Conservation (phyloP, 1,140 invertebrate genomes). For the Drosophila bocqueti region DNA sequence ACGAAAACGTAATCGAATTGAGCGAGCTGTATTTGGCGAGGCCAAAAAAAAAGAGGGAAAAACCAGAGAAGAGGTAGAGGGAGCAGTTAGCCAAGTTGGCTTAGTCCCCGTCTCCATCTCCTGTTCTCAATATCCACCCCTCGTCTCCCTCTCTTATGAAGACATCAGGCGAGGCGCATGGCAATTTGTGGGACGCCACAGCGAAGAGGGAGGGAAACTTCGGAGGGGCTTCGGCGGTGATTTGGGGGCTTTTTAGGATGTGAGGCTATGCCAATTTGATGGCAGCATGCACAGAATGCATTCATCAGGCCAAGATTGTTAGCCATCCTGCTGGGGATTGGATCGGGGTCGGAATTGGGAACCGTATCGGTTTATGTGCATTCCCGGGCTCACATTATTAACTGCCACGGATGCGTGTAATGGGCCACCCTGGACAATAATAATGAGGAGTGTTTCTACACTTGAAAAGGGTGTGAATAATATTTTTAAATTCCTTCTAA, state of each 20-base stretch:
- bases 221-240: conserved; percentile 2
- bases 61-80: conserved; percentile 11
- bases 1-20: conserved; percentile 84
- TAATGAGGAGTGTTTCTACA: conserved; percentile 30
- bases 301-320: conserved; percentile 74
- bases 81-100: conserved; percentile 46
- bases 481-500: not conserved
- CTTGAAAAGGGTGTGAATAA: not conserved
- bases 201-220: conserved; percentile 21
- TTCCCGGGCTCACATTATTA: conserved; percentile 73
- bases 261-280: conserved; percentile 66
- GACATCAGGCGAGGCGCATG: conserved; percentile 78
- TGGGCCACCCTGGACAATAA: conserved; percentile 78
- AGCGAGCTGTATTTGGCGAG: conserved; percentile 75
- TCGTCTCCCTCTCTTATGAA: conserved; percentile 55
- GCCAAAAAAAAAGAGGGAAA: conserved; percentile 18
- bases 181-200: conserved; percentile 81
- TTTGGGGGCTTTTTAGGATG: conserved; percentile 17
- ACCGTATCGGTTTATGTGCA: conserved; percentile 49
- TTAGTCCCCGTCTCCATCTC: conserved; percentile 32
- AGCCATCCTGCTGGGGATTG: conserved; percentile 48
- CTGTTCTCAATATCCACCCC: conserved; percentile 8
- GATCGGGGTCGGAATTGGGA: conserved; percentile 9
- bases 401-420: conserved; percentile 65
- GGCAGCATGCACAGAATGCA: conserved; percentile 66